Evolutionary conservation across 2,888 invertebrate species (phyloP), one percentile per base, ranked within the genome.

Genomic region (Lasioglossum pauxillum): DNA sequence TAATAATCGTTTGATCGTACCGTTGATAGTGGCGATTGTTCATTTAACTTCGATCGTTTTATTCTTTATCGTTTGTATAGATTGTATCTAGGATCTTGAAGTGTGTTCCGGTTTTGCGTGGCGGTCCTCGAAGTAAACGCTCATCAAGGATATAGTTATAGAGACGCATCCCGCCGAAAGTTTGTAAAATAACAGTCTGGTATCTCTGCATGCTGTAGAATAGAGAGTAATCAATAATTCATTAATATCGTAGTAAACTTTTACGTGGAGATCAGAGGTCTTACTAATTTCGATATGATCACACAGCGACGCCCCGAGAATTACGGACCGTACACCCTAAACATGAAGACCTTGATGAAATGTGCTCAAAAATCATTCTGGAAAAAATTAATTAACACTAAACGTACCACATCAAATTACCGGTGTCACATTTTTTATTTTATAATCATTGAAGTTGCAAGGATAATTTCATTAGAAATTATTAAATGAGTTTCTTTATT

Each of bases 171-270:
- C 73, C 64, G 53, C 46, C 69, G 60, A 75, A 64, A 86, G 82
- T 85, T 86, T 85, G 79, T 83, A 35, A 71, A 88, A 84, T 86
- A 83, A 90, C 87, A 87, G 72, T 80, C 82, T 69, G 76, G 76
- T 69, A 72, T 44, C 46, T 41, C 14, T 90, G 90, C 90, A 90
- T 90, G 90, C 75, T 75, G 71, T 82, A 90, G 71, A 85, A 46
- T 89, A 84, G 86, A 80, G 23, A 90, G 49, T 91, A 91, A 83
- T 91, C 71, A 86, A 86, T 79, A 91, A 90, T 69, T 38, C 35
- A 69, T 84, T 84, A 84, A 83, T 57, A 57, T 80, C 82, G 67
- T 79, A 88, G 76, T 84, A 76, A 80, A 67, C 69, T 79, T 35
- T 38, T 73, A 77, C 82, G 38, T 77, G 73, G 31, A 76, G 71